Conservation (phyloP, 2,888 invertebrate species). For the Chloromyia formosa region DNA sequence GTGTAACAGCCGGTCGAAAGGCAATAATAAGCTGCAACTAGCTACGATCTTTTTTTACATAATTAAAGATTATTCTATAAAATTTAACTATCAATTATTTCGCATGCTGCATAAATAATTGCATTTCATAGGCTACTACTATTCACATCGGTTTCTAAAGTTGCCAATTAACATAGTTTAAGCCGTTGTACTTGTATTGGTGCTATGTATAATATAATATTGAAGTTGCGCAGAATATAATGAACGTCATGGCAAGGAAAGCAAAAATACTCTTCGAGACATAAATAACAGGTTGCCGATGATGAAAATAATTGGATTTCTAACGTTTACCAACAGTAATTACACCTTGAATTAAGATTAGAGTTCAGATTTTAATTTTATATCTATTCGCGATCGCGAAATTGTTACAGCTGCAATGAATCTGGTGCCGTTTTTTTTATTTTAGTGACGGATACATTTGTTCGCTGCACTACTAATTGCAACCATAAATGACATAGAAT, state of each 20-base stretch:
- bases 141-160: background rate
- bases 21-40: background rate
- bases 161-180: conserved; percentile 16
- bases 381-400: conserved; percentile 21
- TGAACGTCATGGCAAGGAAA: background rate
- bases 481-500: conserved; percentile 32
- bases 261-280: conserved; percentile 6
- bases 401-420: conserved; percentile 28
- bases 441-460: no score
- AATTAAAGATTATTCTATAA: conserved; percentile 3
- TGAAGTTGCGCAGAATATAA: no score
- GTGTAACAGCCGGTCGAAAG: no score
- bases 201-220: no score
- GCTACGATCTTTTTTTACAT: background rate
- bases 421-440: conserved; percentile 8
- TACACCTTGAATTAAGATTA: conserved; percentile 48
- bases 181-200: background rate
- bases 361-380: conserved; percentile 35
- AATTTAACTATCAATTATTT: conserved; percentile 21
- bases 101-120: background rate
- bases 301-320: conserved; percentile 45
- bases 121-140: background rate
- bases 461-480: conserved; percentile 10
- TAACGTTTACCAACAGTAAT: conserved; percentile 47
- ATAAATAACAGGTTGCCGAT: conserved; percentile 43